These are phyloP conservation scores for Aldabrachelys gigantea DNA, from an alignment of 2,113 vertebrate species.

Conservation along the genomic window DNA sequence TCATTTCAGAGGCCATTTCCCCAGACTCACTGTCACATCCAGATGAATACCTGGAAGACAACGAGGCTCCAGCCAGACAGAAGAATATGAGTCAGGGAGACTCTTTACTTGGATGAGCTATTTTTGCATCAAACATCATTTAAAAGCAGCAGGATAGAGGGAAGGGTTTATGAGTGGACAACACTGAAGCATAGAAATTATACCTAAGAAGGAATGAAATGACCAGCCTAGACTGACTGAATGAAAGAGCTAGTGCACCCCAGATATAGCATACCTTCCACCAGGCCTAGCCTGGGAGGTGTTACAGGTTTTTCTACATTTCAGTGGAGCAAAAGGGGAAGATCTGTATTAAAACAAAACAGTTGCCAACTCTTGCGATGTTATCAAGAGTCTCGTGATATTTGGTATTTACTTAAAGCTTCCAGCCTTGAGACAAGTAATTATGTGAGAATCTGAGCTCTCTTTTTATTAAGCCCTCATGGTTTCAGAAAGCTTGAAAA, in stretches of 20 bases:
- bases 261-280: neutral
- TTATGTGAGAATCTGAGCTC: neutral
- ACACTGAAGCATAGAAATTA: neutral
- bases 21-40: neutral
- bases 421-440: fast-evolving
- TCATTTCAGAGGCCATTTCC: neutral
- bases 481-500: neutral
- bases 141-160: neutral
- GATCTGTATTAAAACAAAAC: fast-evolving
- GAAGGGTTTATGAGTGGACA: neutral
- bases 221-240: neutral
- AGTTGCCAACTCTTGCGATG: neutral
- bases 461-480: neutral
- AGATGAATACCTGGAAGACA: neutral
- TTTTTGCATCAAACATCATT: neutral
- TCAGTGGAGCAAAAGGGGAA: neutral
- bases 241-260: neutral
- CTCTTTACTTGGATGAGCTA: neutral
- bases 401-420: too few species aligned
- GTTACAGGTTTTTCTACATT: neutral
- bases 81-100: neutral
- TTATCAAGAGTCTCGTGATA: fast-evolving
- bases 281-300: neutral
- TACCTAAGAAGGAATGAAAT: neutral
- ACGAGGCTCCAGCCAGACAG: neutral